These are phyloP conservation scores for Spongilla lacustris DNA, from an alignment of 37 sponge, comb jelly and placozoan species.

Conservation along the genomic window DNA sequence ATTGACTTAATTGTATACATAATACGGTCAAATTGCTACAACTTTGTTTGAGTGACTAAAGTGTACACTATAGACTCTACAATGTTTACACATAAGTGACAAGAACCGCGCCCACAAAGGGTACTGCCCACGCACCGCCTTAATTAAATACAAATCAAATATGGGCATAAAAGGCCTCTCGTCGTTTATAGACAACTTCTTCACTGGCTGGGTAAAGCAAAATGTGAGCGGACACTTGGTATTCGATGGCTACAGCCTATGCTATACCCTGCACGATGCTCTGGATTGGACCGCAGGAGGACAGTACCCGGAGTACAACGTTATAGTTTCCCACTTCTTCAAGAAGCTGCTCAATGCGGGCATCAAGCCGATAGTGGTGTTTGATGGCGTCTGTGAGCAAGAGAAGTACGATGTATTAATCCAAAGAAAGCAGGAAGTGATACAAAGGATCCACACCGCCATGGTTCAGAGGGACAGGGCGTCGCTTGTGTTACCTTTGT, in stretches of 20 bases:
- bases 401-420: slow-evolving; percentile 42
- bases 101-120: too few relatives aligned
- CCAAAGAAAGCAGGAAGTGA: slow-evolving; percentile 5
- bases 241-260: slow-evolving; percentile 65
- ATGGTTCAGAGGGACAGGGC: not conserved
- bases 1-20: too few relatives aligned
- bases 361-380: slow-evolving; percentile 60
- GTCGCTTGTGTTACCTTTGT: slow-evolving; percentile 12
- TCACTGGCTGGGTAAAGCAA: slow-evolving; percentile 16
- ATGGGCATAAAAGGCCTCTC: slow-evolving; percentile 76
- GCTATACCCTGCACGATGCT: slow-evolving; percentile 31
- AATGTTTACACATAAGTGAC: too few relatives aligned
- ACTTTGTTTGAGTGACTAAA: too few relatives aligned
- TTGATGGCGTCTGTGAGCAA: slow-evolving; percentile 73
- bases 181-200: slow-evolving; percentile 40
- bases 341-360: slow-evolving; percentile 15
- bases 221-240: slow-evolving; percentile 40
- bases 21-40: too few relatives aligned
- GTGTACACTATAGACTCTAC: too few relatives aligned
- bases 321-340: slow-evolving; percentile 30
- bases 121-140: too few relatives aligned
- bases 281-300: slow-evolving; percentile 65
- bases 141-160: too few relatives aligned
- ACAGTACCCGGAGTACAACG: slow-evolving; percentile 57
- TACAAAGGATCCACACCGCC: not conserved